A percentile compares a stretch with the other conserved stretches of the same genome.
Evolutionary conservation across 1,140 invertebrate species (phyloP).

Genomic region (Hylaeus anthracinus): DNA sequence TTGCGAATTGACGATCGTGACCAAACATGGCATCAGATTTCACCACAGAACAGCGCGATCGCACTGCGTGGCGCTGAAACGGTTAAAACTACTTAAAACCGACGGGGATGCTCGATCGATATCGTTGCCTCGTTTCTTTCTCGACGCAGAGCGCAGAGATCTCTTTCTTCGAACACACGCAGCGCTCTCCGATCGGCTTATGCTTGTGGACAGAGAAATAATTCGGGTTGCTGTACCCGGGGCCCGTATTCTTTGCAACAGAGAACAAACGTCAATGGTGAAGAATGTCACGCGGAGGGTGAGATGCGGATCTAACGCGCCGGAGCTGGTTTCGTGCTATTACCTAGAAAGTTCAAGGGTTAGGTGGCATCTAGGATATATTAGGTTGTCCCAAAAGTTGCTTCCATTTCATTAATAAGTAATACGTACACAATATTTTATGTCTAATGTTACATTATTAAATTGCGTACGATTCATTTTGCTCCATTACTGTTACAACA

Average conservation of each 20-base stretch:
- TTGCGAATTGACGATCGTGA: too few relatives aligned
- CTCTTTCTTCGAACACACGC: constrained; percentile 73
- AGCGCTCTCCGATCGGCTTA: constrained; percentile 51
- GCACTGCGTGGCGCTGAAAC: too few relatives aligned
- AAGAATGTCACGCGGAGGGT: constrained; percentile 28
- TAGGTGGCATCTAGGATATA: constrained; percentile 10
- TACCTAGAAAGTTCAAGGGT: constrained; percentile 64
- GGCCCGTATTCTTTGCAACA: constrained; percentile 79
- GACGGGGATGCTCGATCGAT: constrained; percentile 66
- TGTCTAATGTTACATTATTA: too few relatives aligned
- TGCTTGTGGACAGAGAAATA: constrained; percentile 52
- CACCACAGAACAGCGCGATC: too few relatives aligned
- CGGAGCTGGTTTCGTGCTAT: constrained; percentile 48
- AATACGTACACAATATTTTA: too few relatives aligned
- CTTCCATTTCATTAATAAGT: too few relatives aligned
- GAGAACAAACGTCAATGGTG: constrained; percentile 47
- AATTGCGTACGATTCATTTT: too few relatives aligned
- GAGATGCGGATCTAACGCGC: constrained; percentile 32
- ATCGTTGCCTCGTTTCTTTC: constrained; percentile 34
- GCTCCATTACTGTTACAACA: too few relatives aligned
- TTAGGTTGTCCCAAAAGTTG: too few relatives aligned
- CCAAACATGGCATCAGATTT: too few relatives aligned
- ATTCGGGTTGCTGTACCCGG: constrained; percentile 42
- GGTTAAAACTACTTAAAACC: not conserved
- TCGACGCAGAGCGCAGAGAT: too few relatives aligned